Conservation (phyloP, 2,888 invertebrate genomes). For the Aporophyla lueneburgensis region DNA sequence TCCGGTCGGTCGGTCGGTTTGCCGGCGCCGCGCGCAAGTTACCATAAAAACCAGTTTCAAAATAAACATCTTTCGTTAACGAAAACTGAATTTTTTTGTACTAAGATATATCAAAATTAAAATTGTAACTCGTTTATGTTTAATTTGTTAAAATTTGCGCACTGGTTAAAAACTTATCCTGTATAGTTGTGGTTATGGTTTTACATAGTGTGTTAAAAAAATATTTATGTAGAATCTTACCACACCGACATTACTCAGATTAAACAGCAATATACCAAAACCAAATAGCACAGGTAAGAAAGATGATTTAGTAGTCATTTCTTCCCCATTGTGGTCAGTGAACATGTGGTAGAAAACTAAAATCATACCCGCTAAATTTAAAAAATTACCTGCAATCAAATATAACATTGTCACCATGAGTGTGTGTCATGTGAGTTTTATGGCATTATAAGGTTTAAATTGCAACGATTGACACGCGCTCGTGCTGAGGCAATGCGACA, state of each 20-base stretch:
- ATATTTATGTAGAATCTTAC: slow-evolving; percentile 37
- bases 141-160: too few relatives aligned
- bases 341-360: slow-evolving; percentile 48
- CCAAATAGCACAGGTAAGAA: slow-evolving; percentile 23
- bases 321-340: slow-evolving; percentile 18
- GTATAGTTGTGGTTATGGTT: too few relatives aligned
- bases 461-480: neutral
- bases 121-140: too few relatives aligned
- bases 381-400: slow-evolving; percentile 40
- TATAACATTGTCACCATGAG: neutral
- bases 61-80: too few relatives aligned
- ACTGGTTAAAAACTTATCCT: too few relatives aligned
- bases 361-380: slow-evolving; percentile 42
- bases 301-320: neutral
- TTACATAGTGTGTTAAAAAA: neutral
- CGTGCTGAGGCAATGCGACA: neutral
- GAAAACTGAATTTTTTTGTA: too few relatives aligned
- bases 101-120: too few relatives aligned
- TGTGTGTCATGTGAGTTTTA: neutral
- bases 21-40: too few relatives aligned
- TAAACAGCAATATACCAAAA: slow-evolving; percentile 49
- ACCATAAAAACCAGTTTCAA: too few relatives aligned
- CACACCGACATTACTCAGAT: slow-evolving; percentile 56
- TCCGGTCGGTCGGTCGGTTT: too few relatives aligned
- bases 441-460: neutral